Conservation (phyloP, 2,797 vertebrate species). For the Notolabrus celidotus region DNA sequence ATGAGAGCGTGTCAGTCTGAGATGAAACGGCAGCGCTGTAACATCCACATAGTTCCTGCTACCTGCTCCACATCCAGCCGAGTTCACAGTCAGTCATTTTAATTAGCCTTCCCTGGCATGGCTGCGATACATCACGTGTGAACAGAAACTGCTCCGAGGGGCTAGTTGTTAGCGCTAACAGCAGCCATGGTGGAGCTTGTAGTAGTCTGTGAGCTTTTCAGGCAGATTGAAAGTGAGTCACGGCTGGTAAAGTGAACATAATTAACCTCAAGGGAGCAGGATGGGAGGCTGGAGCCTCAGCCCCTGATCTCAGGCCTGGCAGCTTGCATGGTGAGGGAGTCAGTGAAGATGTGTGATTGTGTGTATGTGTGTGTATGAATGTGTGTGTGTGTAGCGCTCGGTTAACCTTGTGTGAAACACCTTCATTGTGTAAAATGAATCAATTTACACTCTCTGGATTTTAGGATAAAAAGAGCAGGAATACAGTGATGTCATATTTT, state of each 20-base stretch:
- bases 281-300: constrained; percentile 62
- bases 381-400: constrained; percentile 11
- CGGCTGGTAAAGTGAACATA: constrained; percentile 82
- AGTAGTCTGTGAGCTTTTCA: constrained; percentile 56
- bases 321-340: constrained; percentile 45
- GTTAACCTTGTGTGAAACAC: constrained; percentile 1
- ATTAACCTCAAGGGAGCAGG: constrained; percentile 81
- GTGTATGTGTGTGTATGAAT: neutral
- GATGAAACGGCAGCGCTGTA: constrained; percentile 38
- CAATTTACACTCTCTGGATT: neutral
- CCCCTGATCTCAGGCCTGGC: constrained; percentile 61
- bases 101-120: constrained; percentile 76
- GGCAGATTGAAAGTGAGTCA: constrained; percentile 70
- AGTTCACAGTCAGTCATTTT: constrained; percentile 79
- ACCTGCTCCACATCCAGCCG: constrained; percentile 60
- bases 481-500: neutral
- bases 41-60: constrained; percentile 24
- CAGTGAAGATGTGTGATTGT: neutral
- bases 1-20: constrained; percentile 31
- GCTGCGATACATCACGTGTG: constrained; percentile 69
- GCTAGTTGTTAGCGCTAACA: constrained; percentile 71
- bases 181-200: constrained; percentile 55
- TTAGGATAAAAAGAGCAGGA: neutral
- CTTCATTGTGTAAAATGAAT: constrained; percentile 7
- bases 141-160: constrained; percentile 58